These are phyloP conservation scores for Tokudaia tokunoshimensis DNA, from an alignment of 2,797 vertebrate species.

Conservation along the genomic window DNA sequence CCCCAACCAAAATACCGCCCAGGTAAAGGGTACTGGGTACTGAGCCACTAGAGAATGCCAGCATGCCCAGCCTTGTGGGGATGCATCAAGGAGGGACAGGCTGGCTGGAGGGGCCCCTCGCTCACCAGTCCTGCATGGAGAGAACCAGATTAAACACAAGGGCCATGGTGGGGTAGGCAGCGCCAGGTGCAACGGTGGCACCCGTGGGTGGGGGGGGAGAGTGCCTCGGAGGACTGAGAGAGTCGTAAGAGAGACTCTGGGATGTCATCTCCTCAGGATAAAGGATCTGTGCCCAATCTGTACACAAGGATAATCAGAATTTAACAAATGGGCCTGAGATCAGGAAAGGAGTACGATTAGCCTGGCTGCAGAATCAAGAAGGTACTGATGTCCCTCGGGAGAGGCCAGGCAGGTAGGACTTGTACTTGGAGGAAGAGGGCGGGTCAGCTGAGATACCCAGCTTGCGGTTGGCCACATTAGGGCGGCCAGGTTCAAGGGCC, in stretches of 20 bases:
- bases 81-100: background rate
- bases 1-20: background rate
- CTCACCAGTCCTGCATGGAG: background rate
- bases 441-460: background rate
- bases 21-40: background rate
- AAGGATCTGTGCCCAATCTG: background rate
- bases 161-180: background rate
- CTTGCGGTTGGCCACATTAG: rapidly evolving
- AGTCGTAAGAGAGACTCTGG: background rate
- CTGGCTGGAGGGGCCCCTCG: background rate
- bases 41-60: background rate
- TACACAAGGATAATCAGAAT: background rate
- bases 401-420: rapidly evolving
- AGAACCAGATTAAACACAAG: background rate
- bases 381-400: background rate
- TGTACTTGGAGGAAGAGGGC: too few species aligned
- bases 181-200: background rate
- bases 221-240: background rate
- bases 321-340: background rate
- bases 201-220: background rate
- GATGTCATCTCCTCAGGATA: background rate
- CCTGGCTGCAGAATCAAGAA: background rate
- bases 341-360: background rate
- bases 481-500: background rate
- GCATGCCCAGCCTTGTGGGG: background rate